Evolutionary conservation across 2,113 vertebrate genomes (phyloP), one percentile per base, ranked within the genome.

Genomic region (Trochalopteron elliotii): DNA sequence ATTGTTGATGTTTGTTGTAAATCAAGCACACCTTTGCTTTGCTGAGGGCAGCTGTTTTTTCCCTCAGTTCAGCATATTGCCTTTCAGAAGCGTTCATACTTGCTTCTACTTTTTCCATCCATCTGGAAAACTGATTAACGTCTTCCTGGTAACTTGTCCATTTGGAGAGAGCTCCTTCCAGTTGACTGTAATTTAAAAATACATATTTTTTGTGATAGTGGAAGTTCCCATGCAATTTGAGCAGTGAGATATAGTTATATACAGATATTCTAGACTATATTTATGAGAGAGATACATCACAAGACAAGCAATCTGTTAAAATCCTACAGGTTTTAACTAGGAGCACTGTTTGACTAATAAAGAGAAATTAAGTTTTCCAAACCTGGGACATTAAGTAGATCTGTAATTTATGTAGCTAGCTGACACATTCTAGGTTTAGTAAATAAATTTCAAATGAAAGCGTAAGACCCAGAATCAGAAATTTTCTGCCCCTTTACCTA

Each of bases 81-180:
- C 98, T 98, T 85, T 99, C 98, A 3, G 98, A 98, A 89, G 97
- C 98, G 35, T 93, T 98, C 35, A 99, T 97, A 28, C 96, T 99
- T 91, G 98, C 98, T 97, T 99, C 99, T 56, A 99, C 97, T 2
- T 98, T 93, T 55, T 99, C 99, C 99, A 99, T 99, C 99, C 99
- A 99, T 77, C 96, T 93, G 71, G 98, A 97, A 96, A 99, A 99
- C 97, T 99, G 99, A 22, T 98, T 98, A 45, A 99, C 98, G 5
- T 99, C 99, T 93, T 99, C 99, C 97, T 99, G 99, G 64, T 99
- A 99, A 96, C 99, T 99, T 65, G 99, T 99, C 99, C 99, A 99
- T 82, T 99, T 99, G 8, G 99, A 99, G 33, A 99, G 98, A 28
- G 99, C 98, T 9, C 99, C 99, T 97, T 99, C 99, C 44, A 99